Evolutionary conservation across 1,140 invertebrate genomes (phyloP), one percentile per base, ranked within the genome.

Genomic region (Chionoecetes opilio): DNA sequence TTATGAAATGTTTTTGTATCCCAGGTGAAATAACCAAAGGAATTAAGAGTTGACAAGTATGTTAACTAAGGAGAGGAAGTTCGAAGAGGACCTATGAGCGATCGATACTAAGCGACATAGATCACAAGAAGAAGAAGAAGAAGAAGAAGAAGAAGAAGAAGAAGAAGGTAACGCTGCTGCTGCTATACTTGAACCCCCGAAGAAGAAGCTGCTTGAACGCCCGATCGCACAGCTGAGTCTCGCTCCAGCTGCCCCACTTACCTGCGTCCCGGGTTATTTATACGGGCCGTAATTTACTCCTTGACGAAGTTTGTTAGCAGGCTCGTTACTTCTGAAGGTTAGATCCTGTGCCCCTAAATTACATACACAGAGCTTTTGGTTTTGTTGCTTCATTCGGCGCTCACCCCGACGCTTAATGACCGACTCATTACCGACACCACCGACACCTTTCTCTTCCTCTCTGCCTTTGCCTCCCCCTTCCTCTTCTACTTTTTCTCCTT

Each of bases 281-380:
- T 75, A 46, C 75, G 26, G 32, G 34, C 82, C 9, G 63, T 92
- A 92, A 92, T 92, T 92, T 92, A 92, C 63, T 34, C 63, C 91
- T 92, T 82, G 53, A 82, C 63, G 35, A 41, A 92, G 21, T 92
- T 92, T 92, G 91, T 92, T 92, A 92, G 91, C 38, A 82, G 84
- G 75, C 91, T 92, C 91, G 91, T 92, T 92, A 92, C n/a, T 92
- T 85, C 75, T 92, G 75, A 92, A 92, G 91, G 91, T 32, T 92
- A 84, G 75, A 84, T 92, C 9, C 32, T 84, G 82, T 14, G 75
- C 75, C 63, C 14, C 91, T 84, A 92, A 84, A 92, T 29, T 75
- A 82, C n/a, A 29, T 46, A 21, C 35, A 84, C 82, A 29, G 82
- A n/a, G n/a, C n/a, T 35, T 41, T 31, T 29, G 41, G 34, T 82